Evolutionary conservation across 2,888 invertebrate genomes (phyloP).

Genomic region (Hartigia nigra): DNA sequence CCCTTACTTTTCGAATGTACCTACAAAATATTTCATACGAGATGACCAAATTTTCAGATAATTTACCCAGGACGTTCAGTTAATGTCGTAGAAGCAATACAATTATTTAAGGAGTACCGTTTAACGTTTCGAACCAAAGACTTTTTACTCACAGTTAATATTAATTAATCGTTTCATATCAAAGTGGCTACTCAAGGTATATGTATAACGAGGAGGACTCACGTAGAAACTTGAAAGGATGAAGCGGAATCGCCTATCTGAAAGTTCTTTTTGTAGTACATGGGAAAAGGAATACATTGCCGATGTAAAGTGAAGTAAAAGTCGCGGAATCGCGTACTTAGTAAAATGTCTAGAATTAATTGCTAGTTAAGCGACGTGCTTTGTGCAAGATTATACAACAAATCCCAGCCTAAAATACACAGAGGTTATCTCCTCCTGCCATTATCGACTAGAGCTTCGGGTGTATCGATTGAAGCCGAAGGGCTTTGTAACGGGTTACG

Average conservation of each 20-base stretch:
- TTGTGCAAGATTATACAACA: conserved; percentile 1
- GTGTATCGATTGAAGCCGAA: conserved; percentile 7
- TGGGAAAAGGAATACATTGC: neutral
- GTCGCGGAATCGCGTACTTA: neutral
- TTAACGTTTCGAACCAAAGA: neutral
- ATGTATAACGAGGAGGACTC: neutral
- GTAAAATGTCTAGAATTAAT: neutral
- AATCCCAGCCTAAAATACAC: conserved; percentile 5
- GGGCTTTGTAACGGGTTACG: conserved; percentile 27
- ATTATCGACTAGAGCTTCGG: conserved; percentile 2
- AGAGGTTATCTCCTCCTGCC: conserved; percentile 4
- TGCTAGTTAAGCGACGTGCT: neutral
- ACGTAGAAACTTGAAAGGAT: neutral
- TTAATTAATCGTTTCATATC: neutral
- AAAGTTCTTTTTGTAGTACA: neutral
- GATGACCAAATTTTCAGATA: neutral
- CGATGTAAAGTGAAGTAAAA: neutral
- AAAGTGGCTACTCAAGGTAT: neutral
- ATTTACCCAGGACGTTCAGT: neutral
- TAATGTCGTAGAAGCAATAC: neutral
- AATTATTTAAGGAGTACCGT: neutral
- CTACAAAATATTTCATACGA: neutral
- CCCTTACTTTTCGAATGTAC: neutral
- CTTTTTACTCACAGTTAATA: neutral
- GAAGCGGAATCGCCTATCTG: neutral